These are phyloP conservation scores for Plecotus auritus DNA, from an alignment of 2,113 vertebrate genomes.

Conservation along the genomic window DNA sequence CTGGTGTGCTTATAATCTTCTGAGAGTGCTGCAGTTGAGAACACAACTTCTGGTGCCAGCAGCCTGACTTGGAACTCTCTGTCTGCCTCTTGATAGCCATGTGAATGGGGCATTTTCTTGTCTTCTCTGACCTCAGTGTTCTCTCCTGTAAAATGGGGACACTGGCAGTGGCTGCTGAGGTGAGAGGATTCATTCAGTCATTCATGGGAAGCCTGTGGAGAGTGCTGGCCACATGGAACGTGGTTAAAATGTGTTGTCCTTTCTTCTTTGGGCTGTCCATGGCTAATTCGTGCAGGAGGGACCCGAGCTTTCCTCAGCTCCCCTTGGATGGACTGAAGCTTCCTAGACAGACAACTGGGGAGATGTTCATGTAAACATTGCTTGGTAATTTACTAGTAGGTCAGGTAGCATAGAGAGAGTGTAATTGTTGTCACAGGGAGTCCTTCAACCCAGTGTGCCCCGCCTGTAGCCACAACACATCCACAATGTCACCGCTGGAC, in stretches of 20 bases:
- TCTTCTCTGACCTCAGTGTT: background rate
- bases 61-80: background rate
- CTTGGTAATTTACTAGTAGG: background rate
- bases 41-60: background rate
- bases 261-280: background rate
- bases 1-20: background rate
- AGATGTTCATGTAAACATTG: too few species aligned
- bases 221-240: rapidly evolving
- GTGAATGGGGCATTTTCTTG: background rate
- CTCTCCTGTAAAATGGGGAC: background rate
- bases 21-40: background rate
- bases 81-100: background rate
- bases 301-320: background rate
- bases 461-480: background rate
- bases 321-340: background rate
- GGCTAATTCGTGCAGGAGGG: too few species aligned
- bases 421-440: background rate
- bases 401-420: background rate
- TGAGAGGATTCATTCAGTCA: background rate
- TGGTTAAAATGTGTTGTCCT: background rate
- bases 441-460: background rate
- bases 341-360: background rate
- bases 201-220: rapidly evolving
- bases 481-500: too few species aligned
- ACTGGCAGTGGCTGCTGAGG: rapidly evolving